Conservation (phyloP, 2,888 invertebrate genomes). For the Chrysodeixis includens region DNA sequence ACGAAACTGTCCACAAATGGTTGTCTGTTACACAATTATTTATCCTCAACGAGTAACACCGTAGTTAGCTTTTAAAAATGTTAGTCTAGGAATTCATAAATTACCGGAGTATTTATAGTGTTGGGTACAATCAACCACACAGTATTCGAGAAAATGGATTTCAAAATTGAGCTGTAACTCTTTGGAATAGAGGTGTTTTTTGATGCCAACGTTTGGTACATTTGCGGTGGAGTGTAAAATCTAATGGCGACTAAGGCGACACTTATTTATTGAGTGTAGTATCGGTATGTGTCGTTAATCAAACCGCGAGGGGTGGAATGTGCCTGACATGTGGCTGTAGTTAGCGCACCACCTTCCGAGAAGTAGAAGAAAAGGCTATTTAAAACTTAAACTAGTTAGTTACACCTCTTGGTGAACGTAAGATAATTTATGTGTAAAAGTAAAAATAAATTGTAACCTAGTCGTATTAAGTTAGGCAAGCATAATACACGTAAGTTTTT, state of each 20-base stretch:
- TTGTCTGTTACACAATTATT: slow-evolving; percentile 30
- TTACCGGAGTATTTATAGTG: slow-evolving; percentile 23
- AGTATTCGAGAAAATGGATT: not conserved
- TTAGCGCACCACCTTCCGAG: slow-evolving; percentile 15
- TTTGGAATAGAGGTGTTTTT: not conserved
- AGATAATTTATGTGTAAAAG: no score
- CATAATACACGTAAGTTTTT: no score
- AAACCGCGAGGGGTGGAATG: slow-evolving; percentile 38
- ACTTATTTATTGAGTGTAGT: slow-evolving; percentile 47
- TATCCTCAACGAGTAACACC: slow-evolving; percentile 32
- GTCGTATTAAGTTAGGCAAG: not conserved
- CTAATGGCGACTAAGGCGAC: slow-evolving; percentile 45
- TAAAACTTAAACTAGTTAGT: not conserved
- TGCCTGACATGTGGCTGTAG: slow-evolving; percentile 32
- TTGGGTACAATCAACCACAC: slow-evolving; percentile 21
- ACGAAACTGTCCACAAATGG: slow-evolving; percentile 22
- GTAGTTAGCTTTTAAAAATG: slow-evolving; percentile 37
- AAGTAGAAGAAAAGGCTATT: not conserved
- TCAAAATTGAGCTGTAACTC: not conserved
- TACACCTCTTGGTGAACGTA: not conserved
- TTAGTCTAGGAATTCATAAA: slow-evolving; percentile 39
- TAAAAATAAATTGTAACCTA: not conserved
- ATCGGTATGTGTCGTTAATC: slow-evolving; percentile 43
- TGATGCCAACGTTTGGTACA: not conserved
- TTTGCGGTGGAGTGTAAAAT: slow-evolving; percentile 19